phyloP scores from a whole-genome alignment of 2,888 invertebrate species.

The Lasioglossum pauxillum region DNA sequence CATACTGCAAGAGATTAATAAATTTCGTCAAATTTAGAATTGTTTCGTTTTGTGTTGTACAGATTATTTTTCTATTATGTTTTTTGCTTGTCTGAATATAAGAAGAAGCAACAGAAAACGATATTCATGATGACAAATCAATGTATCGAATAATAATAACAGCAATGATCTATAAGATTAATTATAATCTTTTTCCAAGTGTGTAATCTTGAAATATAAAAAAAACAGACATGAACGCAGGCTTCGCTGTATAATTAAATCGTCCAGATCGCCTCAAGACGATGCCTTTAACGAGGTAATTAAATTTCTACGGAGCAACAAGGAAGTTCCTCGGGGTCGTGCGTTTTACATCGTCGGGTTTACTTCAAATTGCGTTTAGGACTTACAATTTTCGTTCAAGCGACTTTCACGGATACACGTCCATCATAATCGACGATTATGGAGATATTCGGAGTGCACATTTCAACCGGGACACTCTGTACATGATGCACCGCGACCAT shows the following conservation, averaged over 20 bases:
- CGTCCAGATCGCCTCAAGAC: neutral
- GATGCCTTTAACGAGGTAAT: neutral
- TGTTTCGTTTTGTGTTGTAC: neutral
- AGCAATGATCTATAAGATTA: neutral
- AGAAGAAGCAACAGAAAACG: neutral
- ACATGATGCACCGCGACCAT: conserved; percentile 17
- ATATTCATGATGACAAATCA: neutral
- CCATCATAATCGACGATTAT: neutral
- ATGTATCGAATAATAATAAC: neutral
- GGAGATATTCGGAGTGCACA: neutral
- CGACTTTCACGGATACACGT: neutral
- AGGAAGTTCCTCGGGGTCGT: neutral
- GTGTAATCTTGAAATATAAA: neutral
- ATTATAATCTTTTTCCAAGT: neutral
- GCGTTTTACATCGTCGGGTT: neutral
- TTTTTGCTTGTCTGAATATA: neutral
- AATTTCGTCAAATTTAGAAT: neutral
- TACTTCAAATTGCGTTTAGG: neutral
- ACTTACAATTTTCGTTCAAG: neutral
- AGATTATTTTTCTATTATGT: neutral
- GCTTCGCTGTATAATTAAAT: neutral
- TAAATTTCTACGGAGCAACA: neutral
- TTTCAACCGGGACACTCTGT: neutral
- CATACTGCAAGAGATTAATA: neutral
- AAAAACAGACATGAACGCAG: neutral